Percentiles rank a stretch among this genome's conserved stretches.
Conservation (phyloP, 2,888 invertebrate genomes). For the Drosophila buzzatii region DNA sequence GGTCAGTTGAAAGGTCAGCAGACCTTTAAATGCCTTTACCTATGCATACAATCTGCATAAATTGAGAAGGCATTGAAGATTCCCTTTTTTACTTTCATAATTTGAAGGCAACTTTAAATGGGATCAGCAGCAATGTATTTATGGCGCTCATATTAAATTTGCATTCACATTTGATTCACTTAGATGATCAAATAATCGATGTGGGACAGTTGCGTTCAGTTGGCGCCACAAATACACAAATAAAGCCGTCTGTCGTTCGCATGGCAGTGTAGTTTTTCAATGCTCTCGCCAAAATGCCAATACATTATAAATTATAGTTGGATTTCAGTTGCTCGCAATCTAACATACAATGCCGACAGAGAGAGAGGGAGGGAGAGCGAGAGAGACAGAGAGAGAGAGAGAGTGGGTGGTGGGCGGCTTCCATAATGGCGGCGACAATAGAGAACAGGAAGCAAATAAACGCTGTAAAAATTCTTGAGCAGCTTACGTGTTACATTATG, state of each 20-base stretch:
- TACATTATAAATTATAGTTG: slow-evolving; percentile 75
- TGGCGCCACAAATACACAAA: slow-evolving; percentile 54
- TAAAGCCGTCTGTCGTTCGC: slow-evolving; percentile 25
- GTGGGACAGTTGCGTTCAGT: slow-evolving; percentile 24
- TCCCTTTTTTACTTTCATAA: neutral
- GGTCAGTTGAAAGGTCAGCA: slow-evolving; percentile 25
- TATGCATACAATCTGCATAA: slow-evolving; percentile 60
- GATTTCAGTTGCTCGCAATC: slow-evolving; percentile 61
- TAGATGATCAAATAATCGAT: slow-evolving; percentile 56
- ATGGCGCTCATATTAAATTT: slow-evolving; percentile 31
- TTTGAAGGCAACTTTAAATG: slow-evolving; percentile 12
- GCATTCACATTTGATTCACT: slow-evolving; percentile 37
- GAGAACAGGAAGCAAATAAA: slow-evolving; percentile 68
- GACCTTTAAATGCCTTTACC: slow-evolving; percentile 62
- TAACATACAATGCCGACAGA: slow-evolving; percentile 40
- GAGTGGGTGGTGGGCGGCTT: neutral
- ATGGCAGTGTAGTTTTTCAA: slow-evolving; percentile 38
- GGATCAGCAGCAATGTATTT: slow-evolving; percentile 15
- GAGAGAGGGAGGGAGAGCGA: no score
- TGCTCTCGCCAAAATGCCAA: slow-evolving; percentile 49
- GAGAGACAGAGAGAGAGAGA: no score
- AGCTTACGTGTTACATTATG: slow-evolving; percentile 63
- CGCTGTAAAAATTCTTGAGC: slow-evolving; percentile 68
- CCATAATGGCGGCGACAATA: slow-evolving; percentile 65
- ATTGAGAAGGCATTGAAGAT: slow-evolving; percentile 54